Conservation (phyloP, 1,140 invertebrate species). For the Solenopsis fugax region DNA sequence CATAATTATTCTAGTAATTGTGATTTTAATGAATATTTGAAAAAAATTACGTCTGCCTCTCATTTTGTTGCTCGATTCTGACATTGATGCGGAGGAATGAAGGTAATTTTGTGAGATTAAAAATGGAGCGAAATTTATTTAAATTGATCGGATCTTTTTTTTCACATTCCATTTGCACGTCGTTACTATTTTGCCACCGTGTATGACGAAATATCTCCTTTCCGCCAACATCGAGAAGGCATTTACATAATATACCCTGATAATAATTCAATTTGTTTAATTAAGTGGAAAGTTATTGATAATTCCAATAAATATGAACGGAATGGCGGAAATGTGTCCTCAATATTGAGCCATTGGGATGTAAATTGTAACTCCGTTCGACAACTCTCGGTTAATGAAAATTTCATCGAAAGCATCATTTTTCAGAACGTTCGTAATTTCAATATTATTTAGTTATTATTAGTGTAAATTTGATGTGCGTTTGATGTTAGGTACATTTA, state of each 20-base stretch:
- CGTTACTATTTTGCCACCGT: background rate
- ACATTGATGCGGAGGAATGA: no score
- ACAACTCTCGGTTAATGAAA: slow-evolving; percentile 13
- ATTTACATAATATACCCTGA: slow-evolving; percentile 42
- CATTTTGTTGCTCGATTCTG: background rate
- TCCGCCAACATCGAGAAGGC: slow-evolving; percentile 20
- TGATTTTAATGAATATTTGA: background rate
- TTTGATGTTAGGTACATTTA: background rate
- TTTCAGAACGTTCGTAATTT: slow-evolving; percentile 27
- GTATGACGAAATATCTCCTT: slow-evolving; percentile 25
- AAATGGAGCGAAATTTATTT: background rate
- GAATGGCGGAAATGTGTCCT: slow-evolving; percentile 44
- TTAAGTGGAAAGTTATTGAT: slow-evolving; percentile 57
- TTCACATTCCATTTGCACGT: background rate
- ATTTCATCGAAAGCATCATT: slow-evolving; percentile 25
- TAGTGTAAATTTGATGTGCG: background rate
- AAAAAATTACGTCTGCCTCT: background rate
- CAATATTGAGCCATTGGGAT: slow-evolving; percentile 14
- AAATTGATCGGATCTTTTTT: background rate
- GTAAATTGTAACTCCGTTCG: slow-evolving; percentile 43
- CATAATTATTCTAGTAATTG: background rate
- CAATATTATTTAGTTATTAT: slow-evolving; percentile 12
- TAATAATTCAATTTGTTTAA: slow-evolving; percentile 59
- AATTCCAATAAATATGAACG: slow-evolving; percentile 44
- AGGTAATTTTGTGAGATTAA: background rate